Evolutionary conservation across 1,140 invertebrate genomes (phyloP), one percentile per base, ranked within the genome.

Genomic region (Hyphantria cunea): DNA sequence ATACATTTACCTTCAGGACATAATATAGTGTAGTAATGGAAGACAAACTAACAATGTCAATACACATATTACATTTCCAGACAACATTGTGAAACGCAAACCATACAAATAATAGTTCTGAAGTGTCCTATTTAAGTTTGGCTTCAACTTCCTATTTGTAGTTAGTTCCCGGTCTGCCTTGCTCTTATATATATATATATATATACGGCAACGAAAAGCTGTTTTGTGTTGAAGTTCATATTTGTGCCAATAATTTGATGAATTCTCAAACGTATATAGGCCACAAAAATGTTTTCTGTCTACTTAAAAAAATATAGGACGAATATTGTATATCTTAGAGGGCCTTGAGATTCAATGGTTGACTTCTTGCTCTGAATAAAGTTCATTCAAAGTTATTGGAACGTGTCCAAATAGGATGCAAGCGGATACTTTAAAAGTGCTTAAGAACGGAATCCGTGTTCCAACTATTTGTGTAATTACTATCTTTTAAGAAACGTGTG

Each of bases 101-200:
- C 34, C 45, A 37, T 34, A 31, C 44, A 48, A 55, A 37, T 37
- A 56, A 64, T 56, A 62, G 47, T 53, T 50, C 9, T 31, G 37
- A 64, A 64, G 39, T 50, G 45, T 32, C 52, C 34, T 56, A 64
- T 64, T 56, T 64, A 51, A 51, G 17, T 56, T 64, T 33, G 47
- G 13, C 25, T 55, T 50, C 39, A 37, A 41, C 33, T 44, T 9
- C 6, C 42, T 37, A 63, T 37, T 51, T 39, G 33, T 8, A 52
- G 50, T 52, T 52, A 14, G 9, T 51, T 60, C 58, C 37, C 12
- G 32, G 34, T 60, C 13, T 64, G 11, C n/a, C n/a, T n/a, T n/a
- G n/a, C n/a, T n/a, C n/a, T n/a, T n/a, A n/a, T n/a, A n/a, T n/a
- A n/a, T n/a, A n/a, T n/a, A n/a, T n/a, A n/a, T n/a, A n/a, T n/a